Conservation (phyloP, 2,888 invertebrate species). For the Meganola albula region DNA sequence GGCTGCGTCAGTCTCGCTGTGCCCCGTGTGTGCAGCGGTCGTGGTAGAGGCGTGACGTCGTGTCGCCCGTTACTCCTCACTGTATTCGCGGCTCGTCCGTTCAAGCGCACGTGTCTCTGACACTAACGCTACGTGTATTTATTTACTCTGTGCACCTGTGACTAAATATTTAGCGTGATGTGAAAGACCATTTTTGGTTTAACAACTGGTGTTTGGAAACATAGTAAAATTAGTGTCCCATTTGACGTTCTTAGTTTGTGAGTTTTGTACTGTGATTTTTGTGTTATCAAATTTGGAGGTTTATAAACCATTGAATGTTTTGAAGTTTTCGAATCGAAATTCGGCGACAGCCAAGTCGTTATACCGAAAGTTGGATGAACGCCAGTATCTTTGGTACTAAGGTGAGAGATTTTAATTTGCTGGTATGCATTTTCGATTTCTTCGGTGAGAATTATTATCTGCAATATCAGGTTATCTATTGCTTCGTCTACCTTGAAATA, state of each 20-base stretch:
- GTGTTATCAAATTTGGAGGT: slow-evolving; percentile 39
- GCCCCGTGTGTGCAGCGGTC: slow-evolving; percentile 62
- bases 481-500: slow-evolving; percentile 39
- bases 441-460: slow-evolving; percentile 37
- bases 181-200: slow-evolving; percentile 62
- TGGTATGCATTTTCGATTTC: slow-evolving; percentile 29
- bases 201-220: slow-evolving; percentile 47
- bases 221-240: slow-evolving; percentile 42
- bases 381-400: slow-evolving; percentile 70
- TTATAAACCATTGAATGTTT: slow-evolving; percentile 43
- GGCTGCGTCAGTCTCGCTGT: slow-evolving; percentile 62
- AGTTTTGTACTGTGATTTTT: slow-evolving; percentile 46
- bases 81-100: slow-evolving; percentile 67
- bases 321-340: slow-evolving; percentile 49
- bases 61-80: slow-evolving; percentile 38
- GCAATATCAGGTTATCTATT: slow-evolving; percentile 45
- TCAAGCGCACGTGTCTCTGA: slow-evolving; percentile 67
- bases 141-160: slow-evolving; percentile 64
- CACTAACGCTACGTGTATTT: slow-evolving; percentile 45
- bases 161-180: slow-evolving; percentile 67
- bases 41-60: slow-evolving; percentile 48
- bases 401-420: slow-evolving; percentile 53
- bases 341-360: slow-evolving; percentile 68
- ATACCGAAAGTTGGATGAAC: slow-evolving; percentile 70
- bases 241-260: slow-evolving; percentile 54